Evolutionary conservation across 2,888 invertebrate genomes (phyloP), one percentile per base, ranked within the genome.

Genomic region (Dasysyrphus tricinctus): DNA sequence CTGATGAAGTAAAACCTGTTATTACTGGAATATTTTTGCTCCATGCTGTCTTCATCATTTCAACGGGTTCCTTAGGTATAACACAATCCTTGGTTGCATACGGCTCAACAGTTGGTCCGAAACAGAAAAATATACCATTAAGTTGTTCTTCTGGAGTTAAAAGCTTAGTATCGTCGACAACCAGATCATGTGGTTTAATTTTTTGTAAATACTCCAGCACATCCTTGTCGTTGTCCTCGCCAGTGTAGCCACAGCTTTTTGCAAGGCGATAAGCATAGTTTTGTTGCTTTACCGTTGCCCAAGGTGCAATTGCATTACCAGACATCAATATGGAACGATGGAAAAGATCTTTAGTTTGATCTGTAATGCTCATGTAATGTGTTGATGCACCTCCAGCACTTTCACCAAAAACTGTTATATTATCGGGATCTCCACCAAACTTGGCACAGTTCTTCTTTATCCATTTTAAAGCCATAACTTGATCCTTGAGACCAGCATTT

Each of bases 401-500:
- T 88, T 93, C 93, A 0, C 94, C 94, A 88, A 94, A 94, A 0
- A 94, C 88, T 0, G 94, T 94, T 0, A 92, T 93, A 88, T 94
- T 94, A n/a, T 92, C 90, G 1, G 93, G 91, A 90, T 94, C 93
- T 5, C 94, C 94, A 75, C 93, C 93, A 88, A 94, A 94, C 12
- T 90, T 89, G 6, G 89, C 82, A 32, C 94, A 93, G 88, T 94
- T 94, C 59, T 92, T 90, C 65, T 93, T 91, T 0, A 94, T 92
- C 94, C 94, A 94, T 87, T 92, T 91, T 14, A 94, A 89, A 0
- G 93, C 93, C 89, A 94, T 88, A 2, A 93, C 91, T 90, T 93
- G 93, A 90, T 94, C 94, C 90, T 94, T 94, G 2, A 94, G 90
- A 0, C 93, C 94, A 0, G 94, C 94, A 89, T 94, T 94, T 8